Base-by-base conservation (phyloP, 2,888 invertebrate species). In the Rotaria socialis region DNA sequence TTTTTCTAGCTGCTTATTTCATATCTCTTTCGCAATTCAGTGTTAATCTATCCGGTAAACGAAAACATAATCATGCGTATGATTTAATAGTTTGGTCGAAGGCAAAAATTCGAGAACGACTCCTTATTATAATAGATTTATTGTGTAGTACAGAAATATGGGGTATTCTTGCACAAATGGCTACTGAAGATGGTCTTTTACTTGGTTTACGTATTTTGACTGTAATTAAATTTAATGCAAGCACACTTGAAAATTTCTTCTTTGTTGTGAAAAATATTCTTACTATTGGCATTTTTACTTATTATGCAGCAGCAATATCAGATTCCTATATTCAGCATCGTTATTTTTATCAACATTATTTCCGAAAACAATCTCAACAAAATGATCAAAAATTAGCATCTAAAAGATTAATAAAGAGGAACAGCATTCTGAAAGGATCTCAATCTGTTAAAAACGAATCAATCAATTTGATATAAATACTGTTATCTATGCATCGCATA, bases 1-100 rank as follows among this genome's bases (percentile, higher is more conserved):
- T 6, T 56, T 56, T 27, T 67, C 4, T 67, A 67, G 67, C 67
- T 67, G 67, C 67, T 35, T 67, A 67, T 35, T 67, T 67, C 16
- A 67, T 67, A 67, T 67, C 67, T n/a, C 27, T 67, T 0, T 67
- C 67, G 35, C 67, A 67, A 67, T 67, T 67, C 67, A 67, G 67
- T 35, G 67, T 67, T 35, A 67, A 67, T 35, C 14, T 67, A 27
- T 67, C 67, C 35, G 67, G 67, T 67, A 67, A 67, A 67, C 67
- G 67, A 67, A 67, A 67, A 67, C 67, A 67, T 67, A 16, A 67
- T 35, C 67, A 67, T 67, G 11, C 1, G 1, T 67, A 67, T 67
- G 67, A 67, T 35, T 11, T 14, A 14, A 67, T 67, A 35, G 1
- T 27, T 16, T 67, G 67, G 67, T 67, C 67, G 35, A 67, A 67